phyloP scores from a whole-genome alignment of 2,888 invertebrate species.

The Lacanobia oleracea region DNA sequence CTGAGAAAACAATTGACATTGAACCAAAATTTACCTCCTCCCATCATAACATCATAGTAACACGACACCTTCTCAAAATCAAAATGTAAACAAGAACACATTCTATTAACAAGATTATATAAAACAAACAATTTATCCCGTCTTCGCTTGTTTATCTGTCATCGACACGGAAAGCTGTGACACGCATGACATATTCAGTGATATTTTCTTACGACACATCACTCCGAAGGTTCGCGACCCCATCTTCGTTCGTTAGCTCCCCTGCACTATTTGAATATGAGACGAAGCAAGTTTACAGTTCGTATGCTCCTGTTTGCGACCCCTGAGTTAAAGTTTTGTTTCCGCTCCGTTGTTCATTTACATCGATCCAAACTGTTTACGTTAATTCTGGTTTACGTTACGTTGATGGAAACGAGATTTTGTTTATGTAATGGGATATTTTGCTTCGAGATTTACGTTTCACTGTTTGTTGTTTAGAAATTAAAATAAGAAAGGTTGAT shows the following conservation, averaged over 20 bases:
- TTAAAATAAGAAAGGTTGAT: no score
- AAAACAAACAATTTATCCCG: slow-evolving; percentile 64
- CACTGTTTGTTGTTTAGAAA: not conserved
- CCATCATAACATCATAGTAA: not conserved
- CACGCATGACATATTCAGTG: slow-evolving; percentile 56
- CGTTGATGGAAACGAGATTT: slow-evolving; percentile 39
- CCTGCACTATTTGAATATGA: slow-evolving; percentile 90
- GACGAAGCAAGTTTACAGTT: slow-evolving; percentile 83
- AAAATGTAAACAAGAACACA: slow-evolving; percentile 43
- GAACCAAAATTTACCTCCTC: not conserved
- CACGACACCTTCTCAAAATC: slow-evolving; percentile 12
- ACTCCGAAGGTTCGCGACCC: slow-evolving; percentile 55
- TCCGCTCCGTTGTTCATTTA: slow-evolving; percentile 77
- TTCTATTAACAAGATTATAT: slow-evolving; percentile 55
- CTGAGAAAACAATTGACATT: not conserved
- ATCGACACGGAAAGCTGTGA: slow-evolving; percentile 57
- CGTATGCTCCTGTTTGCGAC: slow-evolving; percentile 80
- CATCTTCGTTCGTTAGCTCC: slow-evolving; percentile 83
- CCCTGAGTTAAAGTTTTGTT: slow-evolving; percentile 86
- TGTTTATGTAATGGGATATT: slow-evolving; percentile 42
- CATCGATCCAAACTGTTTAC: slow-evolving; percentile 78
- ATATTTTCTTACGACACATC: slow-evolving; percentile 79
- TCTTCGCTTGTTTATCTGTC: slow-evolving; percentile 57
- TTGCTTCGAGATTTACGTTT: not conserved
- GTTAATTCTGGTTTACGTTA: slow-evolving; percentile 67